A percentile compares a stretch with the other conserved stretches of the same genome.
phyloP scores from a whole-genome alignment of 2,113 vertebrate species.

The Dolichotis patagonum region DNA sequence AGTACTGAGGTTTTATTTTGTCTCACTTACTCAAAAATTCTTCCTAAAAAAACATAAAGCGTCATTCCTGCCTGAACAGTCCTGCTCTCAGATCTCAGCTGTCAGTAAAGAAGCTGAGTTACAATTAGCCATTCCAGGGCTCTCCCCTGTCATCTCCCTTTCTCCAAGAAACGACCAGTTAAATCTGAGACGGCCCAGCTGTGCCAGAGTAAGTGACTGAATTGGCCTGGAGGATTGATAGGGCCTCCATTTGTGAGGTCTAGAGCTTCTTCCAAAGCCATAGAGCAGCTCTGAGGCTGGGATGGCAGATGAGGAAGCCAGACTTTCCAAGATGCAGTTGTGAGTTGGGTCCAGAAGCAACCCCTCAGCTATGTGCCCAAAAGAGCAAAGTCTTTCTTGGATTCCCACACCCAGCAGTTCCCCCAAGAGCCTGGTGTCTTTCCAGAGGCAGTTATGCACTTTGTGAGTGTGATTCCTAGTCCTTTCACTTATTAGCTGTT shows the following conservation, averaged over 20 bases:
- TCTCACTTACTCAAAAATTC: conserved; percentile 28
- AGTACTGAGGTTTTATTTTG: conserved; percentile 17
- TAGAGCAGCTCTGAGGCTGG: not conserved
- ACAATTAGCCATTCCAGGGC: not conserved
- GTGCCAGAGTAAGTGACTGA: not conserved
- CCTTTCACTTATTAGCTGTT: not conserved
- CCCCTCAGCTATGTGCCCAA: not conserved
- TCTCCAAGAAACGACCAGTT: conserved; percentile 2
- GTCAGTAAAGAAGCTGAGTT: not conserved
- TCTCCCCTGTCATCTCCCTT: not conserved
- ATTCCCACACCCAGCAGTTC: not conserved
- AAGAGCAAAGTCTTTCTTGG: not conserved
- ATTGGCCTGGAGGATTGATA: not conserved
- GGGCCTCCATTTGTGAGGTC: not conserved
- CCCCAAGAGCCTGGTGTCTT: not conserved
- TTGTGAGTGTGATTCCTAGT: no score
- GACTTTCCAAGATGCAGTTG: not conserved
- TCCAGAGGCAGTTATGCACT: not conserved
- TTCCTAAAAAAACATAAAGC: not conserved
- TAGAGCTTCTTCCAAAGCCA: not conserved
- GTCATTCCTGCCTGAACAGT: not conserved
- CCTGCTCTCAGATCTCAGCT: not conserved
- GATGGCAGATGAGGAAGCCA: no score
- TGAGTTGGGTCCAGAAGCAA: not conserved
- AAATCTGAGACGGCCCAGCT: not conserved